Percentiles rank a stretch among this genome's conserved stretches.
phyloP scores from a whole-genome alignment of 2,797 vertebrate genomes.

The Sebastes kiyomatsui region DNA sequence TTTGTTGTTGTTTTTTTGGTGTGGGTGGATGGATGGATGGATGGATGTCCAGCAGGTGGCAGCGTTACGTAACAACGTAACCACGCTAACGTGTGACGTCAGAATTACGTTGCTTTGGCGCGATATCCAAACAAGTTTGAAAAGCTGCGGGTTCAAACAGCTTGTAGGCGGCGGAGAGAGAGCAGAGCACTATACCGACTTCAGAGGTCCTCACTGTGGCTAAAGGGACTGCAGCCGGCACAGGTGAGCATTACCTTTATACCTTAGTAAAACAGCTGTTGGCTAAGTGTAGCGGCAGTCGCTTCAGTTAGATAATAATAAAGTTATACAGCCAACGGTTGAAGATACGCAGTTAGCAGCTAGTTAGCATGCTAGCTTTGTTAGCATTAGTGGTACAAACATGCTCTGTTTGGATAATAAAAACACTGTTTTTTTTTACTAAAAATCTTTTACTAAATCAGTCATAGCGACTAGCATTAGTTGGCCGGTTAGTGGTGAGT shows the following conservation, averaged over 20 bases:
- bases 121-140: constrained; percentile 69
- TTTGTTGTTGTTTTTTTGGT: too few relatives aligned
- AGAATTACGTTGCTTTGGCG: constrained; percentile 62
- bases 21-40: too few relatives aligned
- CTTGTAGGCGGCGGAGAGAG: not conserved
- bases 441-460: not conserved
- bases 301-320: not conserved
- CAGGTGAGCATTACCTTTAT: constrained; percentile 25
- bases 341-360: not conserved
- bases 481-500: not conserved
- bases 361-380: constrained; percentile 34
- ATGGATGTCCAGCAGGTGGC: constrained; percentile 7
- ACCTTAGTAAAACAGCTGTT: fast-evolving
- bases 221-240: not conserved
- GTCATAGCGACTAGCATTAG: fast-evolving
- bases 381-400: not conserved
- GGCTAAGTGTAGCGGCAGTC: fast-evolving
- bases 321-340: not conserved
- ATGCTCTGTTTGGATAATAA: fast-evolving
- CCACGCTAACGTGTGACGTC: constrained; percentile 35
- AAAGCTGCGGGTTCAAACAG: constrained; percentile 52
- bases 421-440: not conserved
- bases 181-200: not conserved
- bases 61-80: not conserved
- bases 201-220: not conserved